These are phyloP conservation scores for Tipula helvola DNA, from an alignment of 2,888 invertebrate species.

Conservation along the genomic window DNA sequence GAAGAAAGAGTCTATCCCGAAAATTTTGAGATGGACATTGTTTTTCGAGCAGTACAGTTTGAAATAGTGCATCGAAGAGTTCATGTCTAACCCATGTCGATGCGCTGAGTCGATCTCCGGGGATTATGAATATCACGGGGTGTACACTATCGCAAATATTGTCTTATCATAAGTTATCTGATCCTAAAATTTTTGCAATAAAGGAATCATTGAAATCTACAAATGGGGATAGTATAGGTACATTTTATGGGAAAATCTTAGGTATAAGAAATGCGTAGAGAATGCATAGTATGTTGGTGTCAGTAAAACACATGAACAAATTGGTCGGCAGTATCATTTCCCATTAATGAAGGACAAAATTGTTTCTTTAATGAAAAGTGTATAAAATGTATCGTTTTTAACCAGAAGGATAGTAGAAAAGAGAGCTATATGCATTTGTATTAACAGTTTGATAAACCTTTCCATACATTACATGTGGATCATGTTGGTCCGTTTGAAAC, in stretches of 20 bases:
- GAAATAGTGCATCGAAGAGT: too few relatives aligned
- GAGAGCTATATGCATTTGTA: too few relatives aligned
- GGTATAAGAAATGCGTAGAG: too few relatives aligned
- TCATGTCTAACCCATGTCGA: not conserved
- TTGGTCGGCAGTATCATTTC: too few relatives aligned
- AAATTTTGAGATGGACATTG: not conserved
- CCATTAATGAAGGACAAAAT: too few relatives aligned
- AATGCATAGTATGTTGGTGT: too few relatives aligned
- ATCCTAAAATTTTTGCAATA: not conserved
- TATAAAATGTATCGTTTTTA: not conserved
- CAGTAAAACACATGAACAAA: not conserved
- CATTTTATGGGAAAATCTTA: not conserved
- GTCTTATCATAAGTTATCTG: not conserved
- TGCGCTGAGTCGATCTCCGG: not conserved
- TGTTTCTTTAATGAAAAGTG: not conserved
- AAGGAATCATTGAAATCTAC: not conserved
- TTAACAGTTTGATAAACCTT: not conserved
- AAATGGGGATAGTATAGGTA: not conserved
- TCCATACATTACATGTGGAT: not conserved
- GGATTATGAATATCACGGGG: not conserved
- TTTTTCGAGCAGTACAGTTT: not conserved
- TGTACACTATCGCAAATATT: not conserved
- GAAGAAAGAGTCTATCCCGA: not conserved
- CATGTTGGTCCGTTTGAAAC: not conserved
- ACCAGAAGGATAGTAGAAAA: not conserved